Evolutionary conservation across 1,140 invertebrate species (phyloP).

Genomic region (Cherax quadricarinatus): DNA sequence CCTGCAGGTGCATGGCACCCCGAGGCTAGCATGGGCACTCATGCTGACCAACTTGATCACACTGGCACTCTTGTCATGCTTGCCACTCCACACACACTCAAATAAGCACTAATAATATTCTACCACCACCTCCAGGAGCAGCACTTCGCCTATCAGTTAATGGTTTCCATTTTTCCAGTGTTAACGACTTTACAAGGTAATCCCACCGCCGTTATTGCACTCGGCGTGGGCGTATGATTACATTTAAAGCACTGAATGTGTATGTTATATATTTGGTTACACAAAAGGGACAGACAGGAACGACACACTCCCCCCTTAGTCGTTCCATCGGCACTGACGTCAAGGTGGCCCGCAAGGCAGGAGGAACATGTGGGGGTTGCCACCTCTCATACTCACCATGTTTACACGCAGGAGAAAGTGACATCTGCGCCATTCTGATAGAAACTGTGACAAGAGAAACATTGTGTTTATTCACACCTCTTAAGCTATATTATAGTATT

Average conservation of each 20-base stretch:
- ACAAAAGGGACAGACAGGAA: background rate
- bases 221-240: background rate
- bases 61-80: background rate
- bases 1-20: background rate
- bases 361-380: background rate
- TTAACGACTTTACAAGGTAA: background rate
- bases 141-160: too few relatives aligned
- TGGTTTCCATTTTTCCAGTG: too few relatives aligned
- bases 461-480: background rate
- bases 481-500: too few relatives aligned
- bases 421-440: background rate
- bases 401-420: background rate
- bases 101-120: too few relatives aligned
- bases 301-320: background rate
- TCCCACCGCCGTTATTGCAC: background rate
- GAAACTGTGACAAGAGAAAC: background rate
- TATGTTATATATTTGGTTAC: background rate
- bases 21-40: background rate
- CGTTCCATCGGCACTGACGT: slow-evolving; percentile 5
- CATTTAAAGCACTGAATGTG: background rate
- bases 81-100: background rate
- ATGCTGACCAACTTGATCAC: background rate
- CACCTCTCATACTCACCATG: background rate
- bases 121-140: too few relatives aligned
- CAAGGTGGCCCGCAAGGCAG: background rate